These are phyloP conservation scores for Rhinopithecus roxellana DNA, from an alignment of 2,113 vertebrate species.

Conservation along the genomic window DNA sequence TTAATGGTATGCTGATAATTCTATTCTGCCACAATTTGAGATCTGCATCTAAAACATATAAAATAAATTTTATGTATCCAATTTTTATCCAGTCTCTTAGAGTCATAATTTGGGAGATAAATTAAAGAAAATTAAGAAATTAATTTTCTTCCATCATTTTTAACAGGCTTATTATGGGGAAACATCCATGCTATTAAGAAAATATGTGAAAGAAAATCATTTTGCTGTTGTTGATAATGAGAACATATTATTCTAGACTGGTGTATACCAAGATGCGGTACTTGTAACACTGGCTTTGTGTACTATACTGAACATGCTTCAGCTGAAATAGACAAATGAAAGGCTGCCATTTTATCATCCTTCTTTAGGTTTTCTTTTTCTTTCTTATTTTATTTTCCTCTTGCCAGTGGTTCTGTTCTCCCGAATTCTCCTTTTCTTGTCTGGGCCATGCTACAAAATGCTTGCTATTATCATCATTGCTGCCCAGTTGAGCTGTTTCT, in stretches of 20 bases:
- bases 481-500: background rate
- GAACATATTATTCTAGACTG: background rate
- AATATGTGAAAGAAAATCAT: background rate
- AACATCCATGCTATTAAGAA: background rate
- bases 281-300: background rate
- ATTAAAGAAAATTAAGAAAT: background rate
- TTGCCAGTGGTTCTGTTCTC: background rate
- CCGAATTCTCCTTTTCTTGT: background rate
- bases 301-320: background rate
- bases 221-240: background rate
- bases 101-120: background rate
- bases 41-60: background rate
- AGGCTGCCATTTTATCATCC: background rate
- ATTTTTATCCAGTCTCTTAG: background rate
- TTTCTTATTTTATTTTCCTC: background rate
- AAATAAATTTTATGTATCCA: background rate
- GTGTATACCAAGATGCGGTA: background rate
- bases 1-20: constrained; percentile 51
- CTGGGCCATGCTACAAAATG: background rate
- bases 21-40: background rate
- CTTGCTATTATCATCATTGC: background rate
- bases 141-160: background rate
- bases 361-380: background rate
- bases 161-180: background rate
- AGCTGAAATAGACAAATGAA: background rate